A percentile compares a stretch with the other conserved stretches of the same genome.
These are phyloP conservation scores for Megalops cyprinoides DNA, from an alignment of 2,797 vertebrate genomes.

Conservation along the genomic window DNA sequence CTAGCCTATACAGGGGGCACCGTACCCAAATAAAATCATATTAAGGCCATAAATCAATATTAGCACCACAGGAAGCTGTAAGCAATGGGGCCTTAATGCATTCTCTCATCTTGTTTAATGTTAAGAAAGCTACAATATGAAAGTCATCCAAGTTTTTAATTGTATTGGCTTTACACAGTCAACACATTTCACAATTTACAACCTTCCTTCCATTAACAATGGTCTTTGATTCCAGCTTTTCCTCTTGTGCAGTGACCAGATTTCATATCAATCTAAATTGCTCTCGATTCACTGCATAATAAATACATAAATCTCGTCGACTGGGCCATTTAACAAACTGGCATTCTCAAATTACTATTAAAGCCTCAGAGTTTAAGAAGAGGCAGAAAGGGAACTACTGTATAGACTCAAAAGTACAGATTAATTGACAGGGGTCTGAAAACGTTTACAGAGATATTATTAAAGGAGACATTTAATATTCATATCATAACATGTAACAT, in stretches of 20 bases:
- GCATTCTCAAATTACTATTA: not conserved
- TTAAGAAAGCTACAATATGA: conserved; percentile 40
- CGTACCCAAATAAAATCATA: conserved; percentile 40
- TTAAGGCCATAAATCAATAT: conserved; percentile 51
- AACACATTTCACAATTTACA: conserved; percentile 27
- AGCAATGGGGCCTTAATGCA: conserved; percentile 42
- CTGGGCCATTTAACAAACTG: not conserved
- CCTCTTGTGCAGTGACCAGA: not conserved
- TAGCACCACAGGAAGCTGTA: conserved; percentile 33
- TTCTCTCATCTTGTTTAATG: conserved; percentile 46
- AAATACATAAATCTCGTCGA: not conserved
- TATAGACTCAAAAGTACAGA: not conserved
- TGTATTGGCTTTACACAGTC: conserved; percentile 14
- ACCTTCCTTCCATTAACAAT: conserved; percentile 17
- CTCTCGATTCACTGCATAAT: not conserved
- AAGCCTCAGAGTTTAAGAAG: not conserved
- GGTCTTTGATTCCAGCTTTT: not conserved
- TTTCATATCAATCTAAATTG: not conserved
- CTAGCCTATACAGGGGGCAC: conserved; percentile 23
- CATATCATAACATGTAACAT: not conserved
- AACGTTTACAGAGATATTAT: not conserved
- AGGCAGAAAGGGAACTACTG: not conserved
- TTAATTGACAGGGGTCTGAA: too few species aligned
- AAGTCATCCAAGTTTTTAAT: conserved; percentile 48
- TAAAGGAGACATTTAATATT: not conserved